Evolutionary conservation across 2,113 vertebrate species (phyloP).

Genomic region (Pycnonotus jocosus): DNA sequence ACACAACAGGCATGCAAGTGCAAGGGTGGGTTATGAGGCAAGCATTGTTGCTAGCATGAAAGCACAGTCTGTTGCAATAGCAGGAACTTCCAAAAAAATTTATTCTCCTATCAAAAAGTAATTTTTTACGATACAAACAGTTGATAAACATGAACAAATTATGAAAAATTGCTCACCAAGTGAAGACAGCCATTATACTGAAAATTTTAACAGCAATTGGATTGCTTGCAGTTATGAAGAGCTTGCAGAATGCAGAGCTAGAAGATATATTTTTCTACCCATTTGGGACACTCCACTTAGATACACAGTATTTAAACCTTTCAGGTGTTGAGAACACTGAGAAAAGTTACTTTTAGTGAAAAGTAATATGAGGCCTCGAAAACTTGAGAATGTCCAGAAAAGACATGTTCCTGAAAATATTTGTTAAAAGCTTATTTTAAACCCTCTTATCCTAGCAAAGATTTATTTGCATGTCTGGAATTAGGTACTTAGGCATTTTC

Average conservation of each 20-base stretch:
- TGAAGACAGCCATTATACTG: neutral
- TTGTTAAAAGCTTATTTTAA: neutral
- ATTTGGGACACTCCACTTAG: neutral
- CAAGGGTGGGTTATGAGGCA: neutral
- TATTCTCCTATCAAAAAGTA: neutral
- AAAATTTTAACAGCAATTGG: neutral
- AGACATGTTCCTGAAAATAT: neutral
- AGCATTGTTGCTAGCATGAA: neutral
- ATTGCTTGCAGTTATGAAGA: neutral
- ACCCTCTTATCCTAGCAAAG: neutral
- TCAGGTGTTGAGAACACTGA: neutral
- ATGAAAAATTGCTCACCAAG: neutral
- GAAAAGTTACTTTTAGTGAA: neutral
- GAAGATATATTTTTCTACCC: neutral
- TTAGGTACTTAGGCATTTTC: neutral
- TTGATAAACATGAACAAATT: neutral
- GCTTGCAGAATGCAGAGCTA: neutral
- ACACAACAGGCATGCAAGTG: neutral
- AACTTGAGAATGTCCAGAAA: neutral
- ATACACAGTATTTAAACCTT: neutral
- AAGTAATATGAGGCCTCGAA: neutral
- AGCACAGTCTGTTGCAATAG: neutral
- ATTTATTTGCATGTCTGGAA: neutral
- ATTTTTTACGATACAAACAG: constrained; percentile 26
- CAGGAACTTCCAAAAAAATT: constrained; percentile 32